Evolutionary conservation across 1,140 invertebrate genomes (phyloP), one percentile per base, ranked within the genome.

Genomic region (Bombus impatiens): DNA sequence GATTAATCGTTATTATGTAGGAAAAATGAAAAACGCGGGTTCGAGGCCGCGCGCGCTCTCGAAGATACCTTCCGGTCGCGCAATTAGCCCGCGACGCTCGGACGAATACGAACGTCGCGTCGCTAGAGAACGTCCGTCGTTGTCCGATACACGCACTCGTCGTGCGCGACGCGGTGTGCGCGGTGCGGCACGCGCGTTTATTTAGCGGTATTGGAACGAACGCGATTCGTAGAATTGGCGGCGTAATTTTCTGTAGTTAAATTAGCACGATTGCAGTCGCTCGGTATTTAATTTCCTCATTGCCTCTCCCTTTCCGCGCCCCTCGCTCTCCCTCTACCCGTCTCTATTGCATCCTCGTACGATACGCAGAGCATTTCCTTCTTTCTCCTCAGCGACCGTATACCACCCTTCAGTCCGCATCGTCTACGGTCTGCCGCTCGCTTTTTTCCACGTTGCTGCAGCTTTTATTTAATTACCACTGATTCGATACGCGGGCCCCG

Each of bases 1-100:
- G 89, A 91, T 88, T 90, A 87, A 91, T 91, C 87, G 90, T 91
- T 90, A 90, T 90, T 90, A 88, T 87, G 84, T 78, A 84, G 81
- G 83, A 88, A 88, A 91, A 91, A 87, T 87, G 82, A 91, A 87
- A 84, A 87, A 65, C 71, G 37, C 82, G 37, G 65, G 22, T 9
- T 44, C 28, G 65, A 68, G 67, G 18, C 13, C 40, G 86, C 37
- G 40, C 40, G 47, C 42, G 44, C 57, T 75, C 78, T 77, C 85
- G 84, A 86, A 82, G 62, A 71, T 68, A 72, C 59, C 13, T 78
- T 62, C 80, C 74, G 53, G 72, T 76, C 53, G 77, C 22, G 78
- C 74, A 87, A 87, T 78, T 77, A 84, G 57, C 28, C 37, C 40
- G 32, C 53, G 35, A 37, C 22, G 67, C 35, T 53, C 18, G 18